phyloP scores from a whole-genome alignment of 2,888 invertebrate genomes.

The Dichetophora obliterata region DNA sequence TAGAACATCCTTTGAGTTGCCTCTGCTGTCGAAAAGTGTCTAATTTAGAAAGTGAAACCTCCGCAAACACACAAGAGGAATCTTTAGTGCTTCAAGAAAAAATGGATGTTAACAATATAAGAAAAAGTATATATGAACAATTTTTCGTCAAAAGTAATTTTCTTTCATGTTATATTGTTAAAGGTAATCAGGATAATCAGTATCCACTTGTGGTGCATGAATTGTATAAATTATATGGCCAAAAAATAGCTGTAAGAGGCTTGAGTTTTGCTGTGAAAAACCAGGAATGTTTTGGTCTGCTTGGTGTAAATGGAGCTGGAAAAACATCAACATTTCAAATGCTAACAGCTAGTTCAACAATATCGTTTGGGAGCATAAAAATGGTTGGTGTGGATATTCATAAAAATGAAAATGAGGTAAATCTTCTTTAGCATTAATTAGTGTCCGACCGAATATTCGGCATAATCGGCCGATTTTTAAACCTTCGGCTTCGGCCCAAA shows the following conservation, averaged over 20 bases:
- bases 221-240: slow-evolving; percentile 75
- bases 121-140: slow-evolving; percentile 48
- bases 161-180: slow-evolving; percentile 2
- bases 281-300: slow-evolving; percentile 85
- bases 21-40: slow-evolving; percentile 46
- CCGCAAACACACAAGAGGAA: slow-evolving; percentile 48
- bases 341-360: slow-evolving; percentile 78
- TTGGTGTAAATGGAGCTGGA: slow-evolving; percentile 91
- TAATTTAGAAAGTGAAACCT: slow-evolving; percentile 36
- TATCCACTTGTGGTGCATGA: slow-evolving; percentile 74
- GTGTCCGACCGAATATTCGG: too few relatives aligned
- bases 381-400: slow-evolving; percentile 69
- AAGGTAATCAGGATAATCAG: slow-evolving; percentile 51
- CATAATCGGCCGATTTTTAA: too few relatives aligned
- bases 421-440: not conserved
- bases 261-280: slow-evolving; percentile 77
- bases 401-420: slow-evolving; percentile 53
- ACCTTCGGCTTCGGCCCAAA: too few relatives aligned
- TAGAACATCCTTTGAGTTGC: slow-evolving; percentile 48
- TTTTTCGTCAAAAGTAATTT: not conserved
- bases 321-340: slow-evolving; percentile 89
- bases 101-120: slow-evolving; percentile 53
- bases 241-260: slow-evolving; percentile 74
- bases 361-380: slow-evolving; percentile 71
- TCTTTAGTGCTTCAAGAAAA: slow-evolving; percentile 56